Base-by-base conservation (phyloP, 2,797 vertebrate genomes). In the Halcyon badia region DNA sequence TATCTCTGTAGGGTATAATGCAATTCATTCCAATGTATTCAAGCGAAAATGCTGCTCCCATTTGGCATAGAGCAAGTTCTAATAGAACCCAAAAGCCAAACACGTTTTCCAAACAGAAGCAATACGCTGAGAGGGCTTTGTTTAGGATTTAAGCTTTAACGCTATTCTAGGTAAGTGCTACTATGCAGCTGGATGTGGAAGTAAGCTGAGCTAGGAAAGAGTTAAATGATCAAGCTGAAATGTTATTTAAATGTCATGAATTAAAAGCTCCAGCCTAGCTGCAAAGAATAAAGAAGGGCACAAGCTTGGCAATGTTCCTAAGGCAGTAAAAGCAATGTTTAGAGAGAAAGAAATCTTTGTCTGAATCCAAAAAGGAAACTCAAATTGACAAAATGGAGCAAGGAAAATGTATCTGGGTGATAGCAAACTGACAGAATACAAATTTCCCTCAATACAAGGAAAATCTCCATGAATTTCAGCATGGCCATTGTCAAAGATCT, bases 311-410 rank as follows among this genome's bases (percentile, higher is more conserved):
- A 94, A 54, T 75, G 70, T 52, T 92, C 92, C 95, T 90, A 88
- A 93, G 69, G 90, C 91, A 93, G 88, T 91, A 96, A 96, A 93
- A 95, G 90, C 78, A 2, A 69, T 31, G 52, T 95, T 95, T 82
- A 91, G 82, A 95, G 69, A 96, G 90, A 97, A 95, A 94, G 96
- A 94, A 96, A 96, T 90, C 93, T 89, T 96, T 91, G 90, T 96
- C 60, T 83, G 75, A 94, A 94, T 87, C 78, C 71, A 85, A 92
- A 95, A 83, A 84, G 73, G 88, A 96, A 94, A 91, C 77, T 86
- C 83, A 93, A 95, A 88, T 87, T 80, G 90, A 82, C 65, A 93
- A 97, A 94, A 84, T 41, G 80, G 82, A 94, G 82, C 68, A 89
- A 87, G 87, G 85, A 96, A 97, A 96, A 97, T 97, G 68, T 91